A percentile compares a stretch with the other conserved stretches of the same genome.
phyloP scores from a whole-genome alignment of 2,888 invertebrate genomes.

The Ceraclea dissimilis region DNA sequence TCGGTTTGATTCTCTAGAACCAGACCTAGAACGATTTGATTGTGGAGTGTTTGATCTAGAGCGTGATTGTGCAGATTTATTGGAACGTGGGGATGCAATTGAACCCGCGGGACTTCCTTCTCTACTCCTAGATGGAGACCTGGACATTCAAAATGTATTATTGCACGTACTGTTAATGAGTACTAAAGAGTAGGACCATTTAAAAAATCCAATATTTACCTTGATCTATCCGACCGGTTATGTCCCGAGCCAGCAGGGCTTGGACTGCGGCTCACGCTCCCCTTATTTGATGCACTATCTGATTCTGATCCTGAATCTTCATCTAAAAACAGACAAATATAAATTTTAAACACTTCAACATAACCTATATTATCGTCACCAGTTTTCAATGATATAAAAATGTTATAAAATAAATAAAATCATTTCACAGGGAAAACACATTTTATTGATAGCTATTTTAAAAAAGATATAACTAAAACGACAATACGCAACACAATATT shows the following conservation, averaged over 20 bases:
- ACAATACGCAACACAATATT: too few relatives aligned
- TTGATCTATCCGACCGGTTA: slow-evolving; percentile 25
- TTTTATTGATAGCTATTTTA: too few relatives aligned
- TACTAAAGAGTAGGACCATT: too few relatives aligned
- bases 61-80: slow-evolving; percentile 40
- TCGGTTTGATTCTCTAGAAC: slow-evolving; percentile 21
- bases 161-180: not conserved
- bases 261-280: slow-evolving; percentile 40
- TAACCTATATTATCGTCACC: not conserved
- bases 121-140: slow-evolving; percentile 38
- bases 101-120: slow-evolving; percentile 33
- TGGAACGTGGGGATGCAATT: slow-evolving; percentile 26
- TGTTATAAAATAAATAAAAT: not conserved
- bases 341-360: not conserved
- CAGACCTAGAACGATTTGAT: slow-evolving; percentile 41
- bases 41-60: slow-evolving; percentile 42
- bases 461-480: too few relatives aligned
- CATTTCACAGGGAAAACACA: not conserved
- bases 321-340: slow-evolving; percentile 29
- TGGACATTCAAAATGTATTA: too few relatives aligned
- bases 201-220: slow-evolving; percentile 4
- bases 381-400: too few relatives aligned
- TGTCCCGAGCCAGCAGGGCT: slow-evolving; percentile 41
- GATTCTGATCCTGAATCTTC: slow-evolving; percentile 46
- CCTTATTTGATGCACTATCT: slow-evolving; percentile 41